These are phyloP conservation scores for Grantiella picta DNA, from an alignment of 2,113 vertebrate genomes.

Conservation along the genomic window DNA sequence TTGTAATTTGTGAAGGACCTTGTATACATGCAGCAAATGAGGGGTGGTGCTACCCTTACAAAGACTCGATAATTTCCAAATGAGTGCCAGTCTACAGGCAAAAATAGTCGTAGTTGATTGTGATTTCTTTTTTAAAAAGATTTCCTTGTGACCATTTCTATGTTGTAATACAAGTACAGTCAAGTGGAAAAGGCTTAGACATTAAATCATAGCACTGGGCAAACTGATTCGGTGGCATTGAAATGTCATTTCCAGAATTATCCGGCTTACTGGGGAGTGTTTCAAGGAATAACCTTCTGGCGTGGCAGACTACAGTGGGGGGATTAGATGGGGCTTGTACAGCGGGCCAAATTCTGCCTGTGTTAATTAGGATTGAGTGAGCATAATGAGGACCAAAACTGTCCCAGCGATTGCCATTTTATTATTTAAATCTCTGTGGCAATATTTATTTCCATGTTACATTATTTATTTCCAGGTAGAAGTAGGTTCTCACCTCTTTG, in stretches of 20 bases:
- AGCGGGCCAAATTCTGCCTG: background rate
- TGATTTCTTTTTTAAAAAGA: background rate
- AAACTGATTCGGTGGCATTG: constrained; percentile 38
- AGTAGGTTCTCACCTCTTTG: background rate
- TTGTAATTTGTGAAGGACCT: background rate
- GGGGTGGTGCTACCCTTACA: background rate
- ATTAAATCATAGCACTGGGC: background rate
- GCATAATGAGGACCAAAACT: background rate
- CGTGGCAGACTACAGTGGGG: background rate
- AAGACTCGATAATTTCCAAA: background rate
- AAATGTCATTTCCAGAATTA: constrained; percentile 58
- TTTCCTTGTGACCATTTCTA: background rate
- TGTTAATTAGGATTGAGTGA: constrained; percentile 36
- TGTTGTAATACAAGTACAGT: background rate
- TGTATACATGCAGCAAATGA: background rate
- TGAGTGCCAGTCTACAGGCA: background rate
- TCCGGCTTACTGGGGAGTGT: constrained; percentile 29
- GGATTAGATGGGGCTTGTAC: constrained; percentile 13
- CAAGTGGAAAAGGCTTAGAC: constrained; percentile 1
- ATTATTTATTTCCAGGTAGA: background rate
- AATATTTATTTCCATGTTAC: background rate
- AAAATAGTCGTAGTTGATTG: rapidly evolving
- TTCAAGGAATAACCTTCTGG: constrained; percentile 60
- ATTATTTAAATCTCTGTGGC: background rate
- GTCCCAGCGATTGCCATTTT: background rate